phyloP scores from a whole-genome alignment of 2,113 vertebrate genomes.

The Hucho hucho region DNA sequence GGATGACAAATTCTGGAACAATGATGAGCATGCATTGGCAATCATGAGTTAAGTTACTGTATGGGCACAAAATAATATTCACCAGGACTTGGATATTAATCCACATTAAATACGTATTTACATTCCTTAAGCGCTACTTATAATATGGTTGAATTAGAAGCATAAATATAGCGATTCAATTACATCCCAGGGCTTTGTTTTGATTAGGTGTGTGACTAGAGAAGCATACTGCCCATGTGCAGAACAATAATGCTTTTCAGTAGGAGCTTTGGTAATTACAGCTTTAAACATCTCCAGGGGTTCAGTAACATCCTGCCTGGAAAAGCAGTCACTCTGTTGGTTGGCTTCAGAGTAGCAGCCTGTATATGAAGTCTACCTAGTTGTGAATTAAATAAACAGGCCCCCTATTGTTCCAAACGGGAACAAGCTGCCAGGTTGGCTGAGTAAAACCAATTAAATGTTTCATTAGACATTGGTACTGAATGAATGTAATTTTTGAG shows the following conservation, averaged over 20 bases:
- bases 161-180: constrained; percentile 22
- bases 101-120: not conserved
- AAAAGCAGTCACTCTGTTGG: constrained; percentile 33
- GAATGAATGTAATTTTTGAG: constrained; percentile 37
- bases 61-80: too few species aligned
- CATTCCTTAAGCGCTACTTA: not conserved
- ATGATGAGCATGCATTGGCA: not conserved
- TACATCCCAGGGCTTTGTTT: constrained; percentile 10
- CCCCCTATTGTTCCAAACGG: constrained; percentile 48
- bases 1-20: not conserved
- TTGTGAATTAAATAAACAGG: constrained; percentile 48
- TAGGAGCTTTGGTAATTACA: constrained; percentile 30
- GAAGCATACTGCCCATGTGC: constrained; percentile 9
- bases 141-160: not conserved
- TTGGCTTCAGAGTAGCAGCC: constrained; percentile 15
- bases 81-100: too few species aligned
- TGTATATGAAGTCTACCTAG: constrained; percentile 37
- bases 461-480: constrained; percentile 42
- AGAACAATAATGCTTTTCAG: constrained; percentile 44
- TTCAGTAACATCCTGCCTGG: constrained; percentile 34
- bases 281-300: constrained; percentile 30
- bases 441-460: constrained; percentile 45
- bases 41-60: not conserved
- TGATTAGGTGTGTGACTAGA: constrained; percentile 29
- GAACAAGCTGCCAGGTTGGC: constrained; percentile 33